Percentiles rank a stretch among this genome's conserved stretches.
These are phyloP conservation scores for Zoroaster sp. DNA, from an alignment of 53 echinoderm and acorn worm species.

Conservation along the genomic window DNA sequence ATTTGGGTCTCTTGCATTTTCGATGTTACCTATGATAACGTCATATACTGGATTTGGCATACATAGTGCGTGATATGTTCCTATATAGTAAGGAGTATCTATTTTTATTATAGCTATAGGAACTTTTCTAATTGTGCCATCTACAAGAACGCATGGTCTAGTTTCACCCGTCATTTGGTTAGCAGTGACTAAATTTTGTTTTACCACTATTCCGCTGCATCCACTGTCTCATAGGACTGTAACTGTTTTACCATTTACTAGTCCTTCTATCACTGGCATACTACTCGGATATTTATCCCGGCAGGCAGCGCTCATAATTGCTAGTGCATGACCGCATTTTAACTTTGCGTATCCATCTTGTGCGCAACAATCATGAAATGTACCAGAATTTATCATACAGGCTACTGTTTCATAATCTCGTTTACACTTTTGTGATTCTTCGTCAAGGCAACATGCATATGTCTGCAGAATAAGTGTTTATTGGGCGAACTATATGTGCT, in stretches of 20 bases:
- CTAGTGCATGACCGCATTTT: conserved; percentile 29
- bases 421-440: not conserved
- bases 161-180: conserved; percentile 15
- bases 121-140: conserved; percentile 42
- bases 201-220: conserved; percentile 36
- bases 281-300: not conserved
- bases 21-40: conserved; percentile 9
- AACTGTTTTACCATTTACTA: not conserved
- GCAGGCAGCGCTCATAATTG: conserved; percentile 36
- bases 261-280: conserved; percentile 49
- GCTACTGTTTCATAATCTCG: not conserved
- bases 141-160: conserved; percentile 29
- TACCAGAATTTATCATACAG: not conserved
- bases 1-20: not conserved
- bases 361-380: not conserved
- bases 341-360: conserved; percentile 13
- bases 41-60: conserved; percentile 46
- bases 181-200: not conserved
- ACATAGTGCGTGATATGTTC: not conserved
- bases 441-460: no score
- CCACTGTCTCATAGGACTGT: conserved; percentile 45
- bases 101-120: conserved; percentile 1
- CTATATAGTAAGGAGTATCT: conserved; percentile 39
- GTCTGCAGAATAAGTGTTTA: no score
- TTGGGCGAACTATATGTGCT: no score